Conservation (phyloP, 2,113 vertebrate species). For the Mormyrus lacerda region DNA sequence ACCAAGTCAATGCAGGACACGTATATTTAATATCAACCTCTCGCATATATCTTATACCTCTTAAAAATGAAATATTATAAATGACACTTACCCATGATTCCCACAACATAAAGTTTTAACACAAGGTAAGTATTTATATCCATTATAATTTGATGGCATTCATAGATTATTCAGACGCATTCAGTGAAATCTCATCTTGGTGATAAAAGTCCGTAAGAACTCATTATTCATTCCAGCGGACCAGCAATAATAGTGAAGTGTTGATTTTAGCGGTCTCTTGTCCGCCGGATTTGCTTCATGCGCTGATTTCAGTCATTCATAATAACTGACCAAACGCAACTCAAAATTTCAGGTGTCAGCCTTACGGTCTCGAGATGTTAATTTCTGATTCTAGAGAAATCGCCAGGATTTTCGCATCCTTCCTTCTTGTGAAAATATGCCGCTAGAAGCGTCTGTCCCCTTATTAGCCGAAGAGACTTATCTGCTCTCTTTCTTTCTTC, state of each 20-base stretch:
- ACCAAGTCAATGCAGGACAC: not conserved
- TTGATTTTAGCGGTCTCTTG: not conserved
- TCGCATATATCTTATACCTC: not conserved
- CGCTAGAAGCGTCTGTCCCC: not conserved
- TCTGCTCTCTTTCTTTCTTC: not conserved
- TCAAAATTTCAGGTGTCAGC: not conserved
- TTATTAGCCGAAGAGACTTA: not conserved
- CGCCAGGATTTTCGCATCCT: not conserved
- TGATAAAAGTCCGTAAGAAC: constrained; percentile 35
- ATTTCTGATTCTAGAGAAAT: not conserved
- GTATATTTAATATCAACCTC: not conserved
- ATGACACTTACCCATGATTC: constrained; percentile 51
- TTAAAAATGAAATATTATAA: not conserved
- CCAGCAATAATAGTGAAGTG: not conserved
- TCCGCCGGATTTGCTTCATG: not conserved
- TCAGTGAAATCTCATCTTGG: constrained; percentile 42
- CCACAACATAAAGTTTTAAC: constrained; percentile 54
- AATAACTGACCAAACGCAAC: not conserved
- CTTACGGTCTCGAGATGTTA: not conserved
- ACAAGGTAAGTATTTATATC: constrained; percentile 45
- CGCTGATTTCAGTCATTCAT: constrained; percentile 3
- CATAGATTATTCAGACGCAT: not conserved
- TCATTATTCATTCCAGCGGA: constrained; percentile 32
- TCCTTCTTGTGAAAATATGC: not conserved
- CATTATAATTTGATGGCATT: constrained; percentile 46